Evolutionary conservation across 2,888 invertebrate species (phyloP).

Genomic region (Parnassius glacialis): DNA sequence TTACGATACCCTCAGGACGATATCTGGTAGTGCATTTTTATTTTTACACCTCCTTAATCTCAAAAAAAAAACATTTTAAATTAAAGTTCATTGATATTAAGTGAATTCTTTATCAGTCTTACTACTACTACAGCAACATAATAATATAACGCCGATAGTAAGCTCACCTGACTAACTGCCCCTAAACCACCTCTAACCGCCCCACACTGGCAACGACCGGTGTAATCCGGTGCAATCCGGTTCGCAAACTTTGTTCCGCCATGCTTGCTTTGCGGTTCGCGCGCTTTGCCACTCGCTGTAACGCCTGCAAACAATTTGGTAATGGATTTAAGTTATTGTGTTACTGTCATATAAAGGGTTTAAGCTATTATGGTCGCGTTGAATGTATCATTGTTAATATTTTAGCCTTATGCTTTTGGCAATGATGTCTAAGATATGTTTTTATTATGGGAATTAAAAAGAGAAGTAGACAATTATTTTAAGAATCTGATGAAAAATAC

Average conservation of each 20-base stretch:
- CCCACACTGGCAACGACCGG: slow-evolving; percentile 35
- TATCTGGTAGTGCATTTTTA: no score
- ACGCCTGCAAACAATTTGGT: slow-evolving; percentile 47
- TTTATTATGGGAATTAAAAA: no score
- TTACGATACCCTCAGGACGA: no score
- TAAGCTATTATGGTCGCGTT: slow-evolving; percentile 11
- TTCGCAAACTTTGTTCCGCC: slow-evolving; percentile 67
- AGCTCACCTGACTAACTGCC: slow-evolving; percentile 67
- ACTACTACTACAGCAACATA: slow-evolving; percentile 45
- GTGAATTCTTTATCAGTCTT: slow-evolving; percentile 39
- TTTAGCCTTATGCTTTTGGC: no score
- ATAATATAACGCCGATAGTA: slow-evolving; percentile 46
- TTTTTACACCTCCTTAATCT: no score
- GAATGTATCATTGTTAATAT: neutral
- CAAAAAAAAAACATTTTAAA: no score
- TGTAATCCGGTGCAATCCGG: slow-evolving; percentile 56
- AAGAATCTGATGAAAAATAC: no score
- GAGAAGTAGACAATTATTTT: no score
- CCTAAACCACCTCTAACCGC: slow-evolving; percentile 47
- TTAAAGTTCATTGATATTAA: no score
- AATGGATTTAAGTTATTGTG: slow-evolving; percentile 40
- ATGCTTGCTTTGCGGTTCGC: slow-evolving; percentile 65
- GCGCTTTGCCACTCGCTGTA: slow-evolving; percentile 53
- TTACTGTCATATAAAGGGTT: slow-evolving; percentile 28
- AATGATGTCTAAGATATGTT: no score